A percentile compares a stretch with the other conserved stretches of the same genome.
Conservation (phyloP, 2,888 invertebrate genomes). For the Eilema sororculum region DNA sequence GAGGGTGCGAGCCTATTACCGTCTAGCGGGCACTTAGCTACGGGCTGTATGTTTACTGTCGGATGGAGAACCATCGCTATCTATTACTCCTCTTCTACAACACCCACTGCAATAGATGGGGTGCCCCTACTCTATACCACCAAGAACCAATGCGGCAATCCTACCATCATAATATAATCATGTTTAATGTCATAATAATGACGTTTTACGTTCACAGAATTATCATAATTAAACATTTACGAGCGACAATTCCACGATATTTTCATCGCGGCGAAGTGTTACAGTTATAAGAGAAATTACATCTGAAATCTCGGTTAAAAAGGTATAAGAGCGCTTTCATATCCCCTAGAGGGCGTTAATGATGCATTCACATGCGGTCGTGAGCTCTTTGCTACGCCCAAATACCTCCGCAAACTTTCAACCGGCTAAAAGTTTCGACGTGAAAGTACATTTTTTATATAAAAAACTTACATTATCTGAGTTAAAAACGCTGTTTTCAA, state of each 20-base stretch:
- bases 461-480: conserved; percentile 27
- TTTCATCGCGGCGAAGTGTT: conserved; percentile 26
- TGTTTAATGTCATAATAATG: neutral
- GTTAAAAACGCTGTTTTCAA: conserved; percentile 25
- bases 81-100: no score
- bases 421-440: conserved; percentile 19
- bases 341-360: conserved; percentile 34
- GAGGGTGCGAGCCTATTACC: no score
- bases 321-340: conserved; percentile 21
- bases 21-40: no score
- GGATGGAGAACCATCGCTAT: no score
- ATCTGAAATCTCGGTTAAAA: conserved; percentile 39
- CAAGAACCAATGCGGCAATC: no score
- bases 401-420: conserved; percentile 24
- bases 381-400: conserved; percentile 24
- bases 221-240: conserved; percentile 42
- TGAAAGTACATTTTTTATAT: conserved; percentile 22
- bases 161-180: no score
- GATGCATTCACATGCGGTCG: conserved; percentile 48
- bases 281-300: conserved; percentile 37
- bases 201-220: conserved; percentile 21
- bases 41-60: no score
- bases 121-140: no score
- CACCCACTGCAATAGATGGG: no score
- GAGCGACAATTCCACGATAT: conserved; percentile 21